Evolutionary conservation across 1,140 invertebrate species (phyloP), one percentile per base, ranked within the genome.

Genomic region (Marisa cornuarietis): DNA sequence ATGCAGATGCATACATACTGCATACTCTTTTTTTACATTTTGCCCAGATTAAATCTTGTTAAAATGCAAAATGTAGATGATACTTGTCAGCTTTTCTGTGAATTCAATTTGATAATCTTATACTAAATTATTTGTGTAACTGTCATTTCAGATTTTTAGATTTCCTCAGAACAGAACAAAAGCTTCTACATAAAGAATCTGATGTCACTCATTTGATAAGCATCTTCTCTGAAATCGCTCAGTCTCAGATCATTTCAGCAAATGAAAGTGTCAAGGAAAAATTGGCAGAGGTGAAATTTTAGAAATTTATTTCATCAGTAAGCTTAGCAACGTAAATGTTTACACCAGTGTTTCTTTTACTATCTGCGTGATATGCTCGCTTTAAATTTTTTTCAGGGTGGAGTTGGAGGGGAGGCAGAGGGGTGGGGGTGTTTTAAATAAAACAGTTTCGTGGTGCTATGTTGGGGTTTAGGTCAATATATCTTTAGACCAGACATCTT

Each of bases 131-230:
- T 68, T 42, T 42, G 31, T 6, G 6, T 42, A 10, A 42, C 18
- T 75, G 42, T n/a, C 22, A n/a, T 52, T 54, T 7, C 75, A 76
- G 75, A 20, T 76, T 76, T 51, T 20, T 65, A 20, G 75, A 76
- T 7, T 76, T 76, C 24, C 63, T 76, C 13, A 24, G 51, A 14
- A 24, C 24, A 20, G 26, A 49, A 13, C 75, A 61, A 26, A 26
- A 11, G 11, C 24, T 76, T 5, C 31, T 76, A 26, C 24, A n/a
- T 22, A 76, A 16, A 66, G 75, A 66, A 52, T 76, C 75, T 51
- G 75, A 76, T 31, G 75, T 76, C 14, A 65, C 3, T 26, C 61
- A 66, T 22, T 49, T 76, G 75, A 16, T 76, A 22, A 5, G 42
- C 31, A 61, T 76, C 16, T 42, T 76, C 20, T 26, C 75, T 9